phyloP scores from a whole-genome alignment of 2,797 vertebrate species.

The Diplodus sargus region DNA sequence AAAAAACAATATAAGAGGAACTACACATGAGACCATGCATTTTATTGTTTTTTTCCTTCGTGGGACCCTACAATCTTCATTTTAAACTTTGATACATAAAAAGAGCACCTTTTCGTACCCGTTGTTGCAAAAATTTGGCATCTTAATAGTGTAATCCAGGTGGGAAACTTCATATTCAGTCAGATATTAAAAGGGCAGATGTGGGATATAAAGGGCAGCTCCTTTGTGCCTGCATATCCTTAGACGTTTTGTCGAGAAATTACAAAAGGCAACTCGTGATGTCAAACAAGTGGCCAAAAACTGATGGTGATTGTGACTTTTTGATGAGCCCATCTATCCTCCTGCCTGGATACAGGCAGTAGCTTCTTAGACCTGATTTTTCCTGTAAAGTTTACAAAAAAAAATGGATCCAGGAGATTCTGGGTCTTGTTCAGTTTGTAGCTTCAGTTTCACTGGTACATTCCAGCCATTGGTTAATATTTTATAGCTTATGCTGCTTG shows the following conservation, averaged over 20 bases:
- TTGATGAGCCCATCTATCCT: neutral
- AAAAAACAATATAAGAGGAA: neutral
- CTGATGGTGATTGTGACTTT: neutral
- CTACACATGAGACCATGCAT: neutral
- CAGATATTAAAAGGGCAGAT: neutral
- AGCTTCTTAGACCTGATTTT: neutral
- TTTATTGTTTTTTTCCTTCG: constrained; percentile 22
- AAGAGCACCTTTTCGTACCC: neutral
- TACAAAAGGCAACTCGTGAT: constrained; percentile 16
- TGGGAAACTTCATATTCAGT: neutral
- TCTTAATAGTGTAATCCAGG: neutral
- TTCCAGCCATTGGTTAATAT: constrained; percentile 9
- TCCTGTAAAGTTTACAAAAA: constrained; percentile 26
- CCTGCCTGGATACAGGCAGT: neutral
- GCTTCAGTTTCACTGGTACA: constrained; percentile 18
- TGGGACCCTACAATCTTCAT: constrained; percentile 1
- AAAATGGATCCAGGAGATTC: neutral
- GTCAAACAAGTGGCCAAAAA: constrained; percentile 9
- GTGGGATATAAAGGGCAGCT: neutral
- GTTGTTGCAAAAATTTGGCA: neutral
- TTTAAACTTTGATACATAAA: constrained; percentile 14
- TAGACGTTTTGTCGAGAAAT: neutral
- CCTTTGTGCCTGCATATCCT: neutral
- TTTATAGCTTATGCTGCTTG: constrained; percentile 29
- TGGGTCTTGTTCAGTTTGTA: neutral